Evolutionary conservation across 2,113 vertebrate species (phyloP).

Genomic region (Poicephalus gulielmi): DNA sequence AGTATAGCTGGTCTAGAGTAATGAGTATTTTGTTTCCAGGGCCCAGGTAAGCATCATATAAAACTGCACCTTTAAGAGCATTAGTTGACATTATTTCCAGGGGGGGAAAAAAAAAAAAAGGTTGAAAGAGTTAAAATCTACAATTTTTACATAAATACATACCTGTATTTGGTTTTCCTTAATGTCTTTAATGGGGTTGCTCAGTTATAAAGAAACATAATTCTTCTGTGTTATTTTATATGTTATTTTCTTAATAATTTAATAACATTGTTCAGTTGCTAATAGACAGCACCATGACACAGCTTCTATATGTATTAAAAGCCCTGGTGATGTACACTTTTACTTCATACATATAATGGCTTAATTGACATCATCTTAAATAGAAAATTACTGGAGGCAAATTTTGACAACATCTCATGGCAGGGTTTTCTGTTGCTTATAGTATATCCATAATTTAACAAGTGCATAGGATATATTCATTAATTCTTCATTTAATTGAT

Average conservation of each 20-base stretch:
- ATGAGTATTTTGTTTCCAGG: not conserved
- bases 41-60: not conserved
- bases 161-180: not conserved
- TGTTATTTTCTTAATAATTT: not conserved
- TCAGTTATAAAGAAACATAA: not conserved
- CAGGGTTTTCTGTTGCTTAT: not conserved
- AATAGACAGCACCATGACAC: not conserved
- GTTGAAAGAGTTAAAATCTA: not conserved
- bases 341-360: not conserved
- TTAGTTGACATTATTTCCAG: not conserved
- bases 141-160: not conserved
- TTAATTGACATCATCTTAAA: not conserved
- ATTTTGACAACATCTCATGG: not conserved
- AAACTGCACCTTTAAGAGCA: not conserved
- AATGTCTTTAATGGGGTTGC: not conserved
- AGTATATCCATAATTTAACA: not conserved
- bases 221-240: not conserved
- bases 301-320: not conserved
- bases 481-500: constrained; percentile 46
- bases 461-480: not conserved
- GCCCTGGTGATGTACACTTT: not conserved
- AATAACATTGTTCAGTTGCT: not conserved
- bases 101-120: not conserved
- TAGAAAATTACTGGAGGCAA: constrained; percentile 10
- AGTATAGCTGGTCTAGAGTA: not conserved